Conservation (phyloP, 2,888 invertebrate genomes). For the Eueremaeus valkanovi region DNA sequence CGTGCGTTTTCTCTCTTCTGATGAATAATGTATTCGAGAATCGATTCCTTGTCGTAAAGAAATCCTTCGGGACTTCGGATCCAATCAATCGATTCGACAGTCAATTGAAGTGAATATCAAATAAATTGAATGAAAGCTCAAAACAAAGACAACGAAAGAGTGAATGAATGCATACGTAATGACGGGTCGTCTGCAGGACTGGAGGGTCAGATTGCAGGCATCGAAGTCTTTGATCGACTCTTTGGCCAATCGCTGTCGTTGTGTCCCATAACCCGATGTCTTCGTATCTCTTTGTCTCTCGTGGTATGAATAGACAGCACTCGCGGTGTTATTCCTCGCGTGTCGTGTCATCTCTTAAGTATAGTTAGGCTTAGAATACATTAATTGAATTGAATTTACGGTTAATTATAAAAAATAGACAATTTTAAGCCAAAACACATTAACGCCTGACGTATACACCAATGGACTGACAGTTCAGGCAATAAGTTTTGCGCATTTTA, state of each 20-base stretch:
- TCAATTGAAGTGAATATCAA: not conserved
- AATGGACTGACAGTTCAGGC: no score
- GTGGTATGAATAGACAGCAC: constrained; percentile 95
- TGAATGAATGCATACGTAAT: constrained; percentile 63
- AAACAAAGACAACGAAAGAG: no score
- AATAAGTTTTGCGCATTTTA: no score
- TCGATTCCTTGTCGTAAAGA: constrained; percentile 93
- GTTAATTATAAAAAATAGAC: no score
- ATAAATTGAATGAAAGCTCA: no score
- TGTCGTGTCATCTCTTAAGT: constrained; percentile 75
- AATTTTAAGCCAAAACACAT: no score
- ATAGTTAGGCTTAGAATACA: not conserved
- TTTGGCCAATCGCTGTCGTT: constrained; percentile 71
- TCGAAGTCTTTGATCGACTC: constrained; percentile 95
- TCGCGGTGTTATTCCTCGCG: constrained; percentile 96
- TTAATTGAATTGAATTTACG: not conserved
- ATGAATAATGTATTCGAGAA: constrained; percentile 86
- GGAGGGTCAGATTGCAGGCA: constrained; percentile 92
- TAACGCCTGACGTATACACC: no score
- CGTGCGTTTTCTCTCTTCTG: constrained; percentile 88
- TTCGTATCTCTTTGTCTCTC: constrained; percentile 94
- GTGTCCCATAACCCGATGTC: constrained; percentile 80
- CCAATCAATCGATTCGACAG: constrained; percentile 37
- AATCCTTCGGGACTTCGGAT: constrained; percentile 71
- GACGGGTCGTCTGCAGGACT: constrained; percentile 91